A percentile compares a stretch with the other conserved stretches of the same genome.
phyloP scores from a whole-genome alignment of 2,113 vertebrate genomes.

The Axis porcinus region DNA sequence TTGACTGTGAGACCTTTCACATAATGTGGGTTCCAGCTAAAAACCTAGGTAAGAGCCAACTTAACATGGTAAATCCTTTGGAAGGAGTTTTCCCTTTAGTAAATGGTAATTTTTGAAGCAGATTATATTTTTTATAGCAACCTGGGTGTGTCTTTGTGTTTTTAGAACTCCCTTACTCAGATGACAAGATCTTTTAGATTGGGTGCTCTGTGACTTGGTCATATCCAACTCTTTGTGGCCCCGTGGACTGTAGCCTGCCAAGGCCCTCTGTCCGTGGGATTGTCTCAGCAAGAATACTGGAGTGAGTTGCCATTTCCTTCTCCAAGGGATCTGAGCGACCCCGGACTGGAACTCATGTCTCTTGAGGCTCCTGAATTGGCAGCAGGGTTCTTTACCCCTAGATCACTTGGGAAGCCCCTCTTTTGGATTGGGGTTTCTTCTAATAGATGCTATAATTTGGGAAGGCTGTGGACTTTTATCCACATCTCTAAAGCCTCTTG shows the following conservation, averaged over 20 bases:
- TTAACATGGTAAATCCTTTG: neutral
- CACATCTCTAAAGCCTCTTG: neutral
- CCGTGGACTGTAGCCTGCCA: neutral
- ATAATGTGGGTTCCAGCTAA: neutral
- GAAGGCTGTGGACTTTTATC: neutral
- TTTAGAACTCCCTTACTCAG: neutral
- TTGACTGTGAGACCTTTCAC: neutral
- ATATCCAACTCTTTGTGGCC: neutral
- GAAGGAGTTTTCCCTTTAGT: neutral
- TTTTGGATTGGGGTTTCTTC: neutral
- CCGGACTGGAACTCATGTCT: neutral
- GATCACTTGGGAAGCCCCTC: neutral
- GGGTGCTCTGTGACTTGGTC: neutral
- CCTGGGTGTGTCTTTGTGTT: neutral
- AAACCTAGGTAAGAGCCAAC: neutral
- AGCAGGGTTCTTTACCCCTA: neutral
- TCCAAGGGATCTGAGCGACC: accelerated
- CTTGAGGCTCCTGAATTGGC: neutral
- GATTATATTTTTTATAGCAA: neutral
- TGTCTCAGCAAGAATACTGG: neutral
- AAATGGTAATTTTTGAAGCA: neutral
- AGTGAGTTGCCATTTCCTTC: neutral
- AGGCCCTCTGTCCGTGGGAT: neutral
- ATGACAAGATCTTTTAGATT: neutral
- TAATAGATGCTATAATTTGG: neutral